These are phyloP conservation scores for Thera obeliscata DNA, from an alignment of 2,888 invertebrate genomes.

Conservation along the genomic window DNA sequence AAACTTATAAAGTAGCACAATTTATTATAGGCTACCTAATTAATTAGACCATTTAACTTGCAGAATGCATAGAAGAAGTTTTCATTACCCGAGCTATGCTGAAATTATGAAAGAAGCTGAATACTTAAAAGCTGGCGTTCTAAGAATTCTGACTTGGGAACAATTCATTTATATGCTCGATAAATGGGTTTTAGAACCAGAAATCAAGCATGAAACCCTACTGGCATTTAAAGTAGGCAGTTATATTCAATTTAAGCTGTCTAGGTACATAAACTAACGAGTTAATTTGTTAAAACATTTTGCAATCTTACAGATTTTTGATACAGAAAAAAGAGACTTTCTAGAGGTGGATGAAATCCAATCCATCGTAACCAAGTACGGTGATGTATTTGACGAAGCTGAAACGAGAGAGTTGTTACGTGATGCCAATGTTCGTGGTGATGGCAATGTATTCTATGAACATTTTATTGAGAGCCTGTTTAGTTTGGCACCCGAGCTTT, in stretches of 20 bases:
- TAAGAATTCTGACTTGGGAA: constrained; percentile 64
- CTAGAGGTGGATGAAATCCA: constrained; percentile 66
- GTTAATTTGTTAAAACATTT: not conserved
- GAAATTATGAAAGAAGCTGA: constrained; percentile 71
- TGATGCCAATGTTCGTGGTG: constrained; percentile 71
- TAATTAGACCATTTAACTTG: constrained; percentile 13
- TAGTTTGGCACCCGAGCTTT: constrained; percentile 66
- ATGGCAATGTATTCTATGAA: constrained; percentile 68
- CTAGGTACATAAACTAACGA: constrained; percentile 7
- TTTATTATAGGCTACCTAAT: constrained; percentile 13
- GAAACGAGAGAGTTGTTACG: constrained; percentile 67
- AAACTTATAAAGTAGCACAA: too few relatives aligned
- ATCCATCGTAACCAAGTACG: constrained; percentile 58
- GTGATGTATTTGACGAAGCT: constrained; percentile 55
- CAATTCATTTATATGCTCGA: constrained; percentile 71
- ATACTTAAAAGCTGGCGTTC: constrained; percentile 57
- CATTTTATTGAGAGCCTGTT: constrained; percentile 72
- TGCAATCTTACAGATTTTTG: constrained; percentile 63
- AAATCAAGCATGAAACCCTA: constrained; percentile 68
- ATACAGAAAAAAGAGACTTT: constrained; percentile 68
- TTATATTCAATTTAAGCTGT: not conserved
- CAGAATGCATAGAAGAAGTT: constrained; percentile 72
- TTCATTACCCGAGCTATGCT: constrained; percentile 66
- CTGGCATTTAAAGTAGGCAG: constrained; percentile 65
- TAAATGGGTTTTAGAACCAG: constrained; percentile 59